phyloP scores from a whole-genome alignment of 2,113 vertebrate species.

The Myiozetetes cayanensis region DNA sequence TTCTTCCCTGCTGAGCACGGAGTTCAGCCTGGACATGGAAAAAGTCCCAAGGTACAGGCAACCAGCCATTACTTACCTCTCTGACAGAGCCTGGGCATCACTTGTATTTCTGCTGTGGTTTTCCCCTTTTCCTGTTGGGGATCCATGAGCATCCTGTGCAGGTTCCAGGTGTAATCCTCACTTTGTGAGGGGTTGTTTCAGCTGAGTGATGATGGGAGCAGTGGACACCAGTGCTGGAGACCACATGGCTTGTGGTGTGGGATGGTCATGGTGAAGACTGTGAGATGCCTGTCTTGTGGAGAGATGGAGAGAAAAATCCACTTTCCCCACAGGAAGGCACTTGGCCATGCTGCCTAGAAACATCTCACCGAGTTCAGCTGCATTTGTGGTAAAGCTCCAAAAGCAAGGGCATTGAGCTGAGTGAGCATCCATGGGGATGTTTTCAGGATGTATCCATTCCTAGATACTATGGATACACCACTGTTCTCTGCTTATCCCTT shows the following conservation, averaged over 20 bases:
- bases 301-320: background rate
- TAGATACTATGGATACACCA: background rate
- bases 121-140: background rate
- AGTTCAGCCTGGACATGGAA: background rate
- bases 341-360: background rate
- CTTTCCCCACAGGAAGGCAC: background rate
- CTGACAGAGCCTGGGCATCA: background rate
- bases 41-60: background rate
- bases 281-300: background rate
- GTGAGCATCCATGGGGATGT: background rate
- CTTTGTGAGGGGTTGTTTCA: background rate
- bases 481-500: background rate
- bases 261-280: background rate
- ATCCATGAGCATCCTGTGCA: fast-evolving
- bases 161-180: background rate
- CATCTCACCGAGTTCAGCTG: background rate
- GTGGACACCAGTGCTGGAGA: background rate
- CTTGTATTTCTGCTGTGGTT: background rate
- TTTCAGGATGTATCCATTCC: background rate
- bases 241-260: background rate
- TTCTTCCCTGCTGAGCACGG: background rate
- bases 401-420: background rate
- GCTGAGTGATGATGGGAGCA: background rate
- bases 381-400: fast-evolving
- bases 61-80: background rate